phyloP scores from a whole-genome alignment of 2,113 vertebrate genomes.

The Phrynosoma blainvillii region DNA sequence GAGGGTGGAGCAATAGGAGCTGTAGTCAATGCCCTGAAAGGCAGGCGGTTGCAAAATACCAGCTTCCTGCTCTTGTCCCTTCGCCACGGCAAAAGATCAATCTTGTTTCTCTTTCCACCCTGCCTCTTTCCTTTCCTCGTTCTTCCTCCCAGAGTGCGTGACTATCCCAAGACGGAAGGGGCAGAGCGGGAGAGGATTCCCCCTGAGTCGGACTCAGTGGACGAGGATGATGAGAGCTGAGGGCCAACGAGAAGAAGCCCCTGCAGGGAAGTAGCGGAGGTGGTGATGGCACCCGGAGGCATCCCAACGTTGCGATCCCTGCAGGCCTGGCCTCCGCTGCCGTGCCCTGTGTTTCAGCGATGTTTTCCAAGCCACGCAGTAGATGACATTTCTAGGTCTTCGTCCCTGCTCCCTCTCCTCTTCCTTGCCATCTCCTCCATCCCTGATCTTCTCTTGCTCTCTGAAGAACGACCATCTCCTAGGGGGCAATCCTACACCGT shows the following conservation, averaged over 20 bases:
- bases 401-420: neutral
- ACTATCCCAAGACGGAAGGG: constrained; percentile 61
- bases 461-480: neutral
- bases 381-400: constrained; percentile 60
- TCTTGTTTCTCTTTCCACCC: too few relatives aligned
- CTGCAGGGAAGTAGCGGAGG: neutral
- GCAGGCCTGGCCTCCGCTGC: constrained; percentile 16
- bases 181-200: constrained; percentile 41
- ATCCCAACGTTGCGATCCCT: too few relatives aligned
- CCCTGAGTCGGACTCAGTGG: constrained; percentile 62
- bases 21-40: too few relatives aligned
- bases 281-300: neutral
- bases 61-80: too few relatives aligned
- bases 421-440: neutral
- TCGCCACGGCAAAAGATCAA: neutral
- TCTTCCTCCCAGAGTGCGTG: constrained; percentile 54
- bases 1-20: too few relatives aligned
- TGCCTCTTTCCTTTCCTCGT: neutral
- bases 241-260: neutral
- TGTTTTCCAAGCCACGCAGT: constrained; percentile 58
- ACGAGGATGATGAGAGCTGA: constrained; percentile 72
- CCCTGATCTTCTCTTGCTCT: neutral
- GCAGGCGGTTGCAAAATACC: too few relatives aligned
- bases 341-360: constrained; percentile 25
- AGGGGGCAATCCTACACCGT: constrained; percentile 43